Evolutionary conservation across 1,140 invertebrate species (phyloP).

Genomic region (Chionoecetes opilio): DNA sequence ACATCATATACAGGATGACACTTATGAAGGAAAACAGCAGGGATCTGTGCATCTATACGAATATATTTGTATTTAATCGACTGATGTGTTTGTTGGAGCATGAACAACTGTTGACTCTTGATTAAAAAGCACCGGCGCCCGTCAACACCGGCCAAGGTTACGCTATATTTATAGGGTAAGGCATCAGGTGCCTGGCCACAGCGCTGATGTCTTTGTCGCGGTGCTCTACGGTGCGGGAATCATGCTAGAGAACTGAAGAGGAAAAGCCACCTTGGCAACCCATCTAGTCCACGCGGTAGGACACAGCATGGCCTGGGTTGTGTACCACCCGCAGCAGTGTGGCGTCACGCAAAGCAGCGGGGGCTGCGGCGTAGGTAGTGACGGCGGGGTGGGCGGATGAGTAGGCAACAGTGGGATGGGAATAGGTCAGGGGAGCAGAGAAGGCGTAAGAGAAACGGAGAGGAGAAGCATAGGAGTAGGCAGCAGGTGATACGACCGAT

Average conservation of each 20-base stretch:
- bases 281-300: conserved; percentile 49
- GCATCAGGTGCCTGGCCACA: background rate
- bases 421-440: conserved; percentile 50
- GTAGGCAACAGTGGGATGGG: background rate
- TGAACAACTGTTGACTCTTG: background rate
- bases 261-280: background rate
- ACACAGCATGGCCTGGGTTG: conserved; percentile 47
- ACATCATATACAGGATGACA: background rate
- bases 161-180: background rate
- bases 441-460: conserved; percentile 55
- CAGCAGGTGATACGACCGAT: conserved; percentile 42
- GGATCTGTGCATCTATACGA: background rate
- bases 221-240: background rate
- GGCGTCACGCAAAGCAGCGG: conserved; percentile 32
- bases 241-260: background rate
- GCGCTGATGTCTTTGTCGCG: background rate
- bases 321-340: conserved; percentile 51
- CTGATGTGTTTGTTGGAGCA: background rate
- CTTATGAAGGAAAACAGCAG: background rate
- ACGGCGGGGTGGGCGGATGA: background rate
- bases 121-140: background rate
- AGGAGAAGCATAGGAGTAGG: background rate
- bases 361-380: conserved; percentile 40
- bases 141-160: background rate
- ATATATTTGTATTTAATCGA: background rate